Evolutionary conservation across 2,113 vertebrate genomes (phyloP).

Genomic region (Thunnus maccoyii): DNA sequence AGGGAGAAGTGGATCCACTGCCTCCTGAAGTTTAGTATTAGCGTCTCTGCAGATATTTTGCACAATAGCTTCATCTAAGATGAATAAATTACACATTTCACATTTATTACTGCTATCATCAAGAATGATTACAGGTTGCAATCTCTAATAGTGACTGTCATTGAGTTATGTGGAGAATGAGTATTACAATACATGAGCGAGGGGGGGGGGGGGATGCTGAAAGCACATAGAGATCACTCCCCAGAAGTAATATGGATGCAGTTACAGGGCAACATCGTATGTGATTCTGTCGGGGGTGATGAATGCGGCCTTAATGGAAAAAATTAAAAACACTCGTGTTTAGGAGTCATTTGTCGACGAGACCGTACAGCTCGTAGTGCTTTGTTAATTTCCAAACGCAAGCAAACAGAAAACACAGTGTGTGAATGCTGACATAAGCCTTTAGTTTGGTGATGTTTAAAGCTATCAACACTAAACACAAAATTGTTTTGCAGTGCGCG

Average conservation of each 20-base stretch:
- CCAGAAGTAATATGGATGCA: conserved; percentile 44
- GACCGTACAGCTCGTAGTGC: conserved; percentile 41
- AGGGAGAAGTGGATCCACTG: conserved; percentile 67
- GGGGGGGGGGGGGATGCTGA: conserved; percentile 42
- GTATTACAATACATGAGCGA: conserved; percentile 17
- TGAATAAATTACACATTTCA: conserved; percentile 75
- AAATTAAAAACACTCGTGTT: conserved; percentile 54
- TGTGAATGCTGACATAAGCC: conserved; percentile 63
- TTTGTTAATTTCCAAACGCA: conserved; percentile 55
- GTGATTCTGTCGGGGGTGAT: conserved; percentile 48
- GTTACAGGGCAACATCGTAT: conserved; percentile 44
- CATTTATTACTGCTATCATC: conserved; percentile 64
- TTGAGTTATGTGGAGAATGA: conserved; percentile 49
- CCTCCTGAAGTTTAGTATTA: conserved; percentile 78
- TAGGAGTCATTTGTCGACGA: conserved; percentile 46
- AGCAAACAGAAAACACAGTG: conserved; percentile 48
- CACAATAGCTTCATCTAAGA: conserved; percentile 84
- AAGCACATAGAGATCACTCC: conserved; percentile 71
- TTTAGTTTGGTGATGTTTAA: conserved; percentile 60
- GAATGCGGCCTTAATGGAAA: conserved; percentile 73
- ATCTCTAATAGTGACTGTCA: conserved; percentile 54
- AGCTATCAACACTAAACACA: conserved; percentile 62
- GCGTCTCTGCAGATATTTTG: conserved; percentile 86
- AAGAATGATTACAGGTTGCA: conserved; percentile 61
- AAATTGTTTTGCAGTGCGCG: conserved; percentile 13